Evolutionary conservation across 2,888 invertebrate genomes (phyloP).

Genomic region (Zaprionus lineosus): DNA sequence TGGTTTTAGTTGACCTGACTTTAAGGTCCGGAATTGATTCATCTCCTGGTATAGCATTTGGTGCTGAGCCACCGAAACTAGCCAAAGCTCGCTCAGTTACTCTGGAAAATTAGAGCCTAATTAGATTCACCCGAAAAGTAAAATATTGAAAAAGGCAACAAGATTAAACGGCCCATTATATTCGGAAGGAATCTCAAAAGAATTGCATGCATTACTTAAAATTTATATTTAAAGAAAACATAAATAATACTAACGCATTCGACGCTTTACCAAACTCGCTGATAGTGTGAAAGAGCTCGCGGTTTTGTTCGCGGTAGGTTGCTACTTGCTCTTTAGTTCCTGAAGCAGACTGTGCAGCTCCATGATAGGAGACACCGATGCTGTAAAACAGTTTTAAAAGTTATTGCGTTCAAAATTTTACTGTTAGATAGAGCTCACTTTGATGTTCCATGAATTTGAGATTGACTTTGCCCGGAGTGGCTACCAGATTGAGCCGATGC

Average conservation of each 20-base stretch:
- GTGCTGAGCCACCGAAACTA: conserved; percentile 71
- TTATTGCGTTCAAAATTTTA: not conserved
- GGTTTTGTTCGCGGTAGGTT: conserved; percentile 87
- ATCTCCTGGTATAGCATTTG: conserved; percentile 61
- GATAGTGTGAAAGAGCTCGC: conserved; percentile 87
- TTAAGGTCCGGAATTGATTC: conserved; percentile 77
- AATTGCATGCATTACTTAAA: no score
- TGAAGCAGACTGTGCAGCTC: conserved; percentile 92
- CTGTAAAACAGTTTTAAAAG: conserved; percentile 77
- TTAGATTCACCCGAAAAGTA: no score
- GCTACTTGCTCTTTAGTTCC: conserved; percentile 86
- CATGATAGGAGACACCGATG: conserved; percentile 89
- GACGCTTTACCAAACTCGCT: conserved; percentile 83
- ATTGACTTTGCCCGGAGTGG: conserved; percentile 90
- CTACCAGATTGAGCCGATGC: conserved; percentile 91
- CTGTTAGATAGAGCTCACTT: conserved; percentile 70
- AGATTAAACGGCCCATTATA: no score
- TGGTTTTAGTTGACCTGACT: conserved; percentile 75
- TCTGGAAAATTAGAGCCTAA: conserved; percentile 38
- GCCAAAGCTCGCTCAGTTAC: conserved; percentile 81
- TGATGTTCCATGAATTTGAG: conserved; percentile 91
- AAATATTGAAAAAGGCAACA: no score
- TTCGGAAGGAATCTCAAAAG: no score
- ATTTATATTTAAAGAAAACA: no score
- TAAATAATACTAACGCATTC: conserved; percentile 73